Evolutionary conservation across 2,888 invertebrate genomes (phyloP).

Genomic region (Conistra vaccinii): DNA sequence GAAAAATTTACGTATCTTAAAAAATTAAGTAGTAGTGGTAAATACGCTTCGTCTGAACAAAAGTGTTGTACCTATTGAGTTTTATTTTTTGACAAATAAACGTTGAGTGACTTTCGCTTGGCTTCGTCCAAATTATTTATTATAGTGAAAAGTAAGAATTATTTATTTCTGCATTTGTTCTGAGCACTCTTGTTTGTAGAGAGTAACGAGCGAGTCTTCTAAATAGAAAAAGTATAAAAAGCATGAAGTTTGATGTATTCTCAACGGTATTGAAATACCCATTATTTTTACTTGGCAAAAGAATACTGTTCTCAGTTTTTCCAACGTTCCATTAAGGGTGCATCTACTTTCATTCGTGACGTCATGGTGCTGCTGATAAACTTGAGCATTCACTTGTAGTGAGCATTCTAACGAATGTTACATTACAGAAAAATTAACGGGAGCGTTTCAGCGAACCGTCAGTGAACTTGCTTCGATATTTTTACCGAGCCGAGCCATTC

Average conservation of each 20-base stretch:
- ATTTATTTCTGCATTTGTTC: conserved; percentile 37
- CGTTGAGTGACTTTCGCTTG: conserved; percentile 40
- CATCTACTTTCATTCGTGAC: too few species aligned
- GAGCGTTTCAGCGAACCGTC: too few species aligned
- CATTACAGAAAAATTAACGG: too few species aligned
- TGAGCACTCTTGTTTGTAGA: conserved; percentile 2
- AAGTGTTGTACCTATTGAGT: conserved; percentile 43
- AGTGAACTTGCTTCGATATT: too few species aligned
- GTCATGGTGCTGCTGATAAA: too few species aligned
- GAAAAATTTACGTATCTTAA: too few species aligned
- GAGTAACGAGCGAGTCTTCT: conserved; percentile 15
- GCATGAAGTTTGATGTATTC: neutral
- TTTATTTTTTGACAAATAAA: conserved; percentile 59
- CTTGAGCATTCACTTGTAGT: too few species aligned
- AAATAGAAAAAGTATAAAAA: conserved; percentile 12
- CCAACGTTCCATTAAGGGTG: neutral
- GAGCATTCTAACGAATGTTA: too few species aligned
- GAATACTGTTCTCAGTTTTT: neutral
- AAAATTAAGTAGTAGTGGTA: conserved; percentile 40
- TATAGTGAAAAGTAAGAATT: conserved; percentile 28
- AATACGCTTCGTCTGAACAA: conserved; percentile 42
- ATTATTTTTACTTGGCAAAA: neutral
- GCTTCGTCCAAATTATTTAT: conserved; percentile 51
- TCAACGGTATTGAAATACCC: too few species aligned
- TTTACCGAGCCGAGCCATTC: too few species aligned